Evolutionary conservation across 2,113 vertebrate species (phyloP).

Genomic region (Crotalus horridus): DNA sequence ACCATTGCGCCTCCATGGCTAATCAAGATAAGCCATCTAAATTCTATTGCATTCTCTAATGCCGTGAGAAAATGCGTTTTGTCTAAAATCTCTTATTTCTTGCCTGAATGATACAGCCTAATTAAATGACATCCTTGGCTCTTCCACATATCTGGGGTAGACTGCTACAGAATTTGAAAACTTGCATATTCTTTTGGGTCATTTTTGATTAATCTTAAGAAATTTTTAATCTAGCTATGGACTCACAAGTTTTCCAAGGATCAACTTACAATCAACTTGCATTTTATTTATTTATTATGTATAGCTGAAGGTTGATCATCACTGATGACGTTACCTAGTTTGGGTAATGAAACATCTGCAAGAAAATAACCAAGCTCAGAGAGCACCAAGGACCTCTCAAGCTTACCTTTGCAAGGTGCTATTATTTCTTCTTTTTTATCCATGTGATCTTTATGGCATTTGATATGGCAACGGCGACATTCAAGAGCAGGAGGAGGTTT

Average conservation of each 20-base stretch:
- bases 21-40: neutral
- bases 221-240: neutral
- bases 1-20: too few species aligned
- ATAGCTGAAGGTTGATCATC: neutral
- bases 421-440: conserved; percentile 98
- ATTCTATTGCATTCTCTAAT: neutral
- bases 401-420: conserved; percentile 90
- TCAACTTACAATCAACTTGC: neutral
- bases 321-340: neutral
- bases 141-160: neutral
- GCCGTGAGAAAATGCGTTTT: neutral
- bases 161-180: neutral
- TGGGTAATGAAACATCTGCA: neutral
- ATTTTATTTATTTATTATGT: neutral
- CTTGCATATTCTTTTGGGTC: neutral
- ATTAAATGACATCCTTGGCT: neutral
- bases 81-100: neutral
- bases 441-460: conserved; percentile 99
- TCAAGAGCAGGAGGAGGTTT: conserved; percentile 97
- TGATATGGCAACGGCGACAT: conserved; percentile 97
- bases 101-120: neutral
- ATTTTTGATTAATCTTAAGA: neutral
- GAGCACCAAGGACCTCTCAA: neutral
- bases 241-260: neutral
- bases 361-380: neutral